Evolutionary conservation across 2,113 vertebrate genomes (phyloP).

Genomic region (Leptobrachium leishanense): DNA sequence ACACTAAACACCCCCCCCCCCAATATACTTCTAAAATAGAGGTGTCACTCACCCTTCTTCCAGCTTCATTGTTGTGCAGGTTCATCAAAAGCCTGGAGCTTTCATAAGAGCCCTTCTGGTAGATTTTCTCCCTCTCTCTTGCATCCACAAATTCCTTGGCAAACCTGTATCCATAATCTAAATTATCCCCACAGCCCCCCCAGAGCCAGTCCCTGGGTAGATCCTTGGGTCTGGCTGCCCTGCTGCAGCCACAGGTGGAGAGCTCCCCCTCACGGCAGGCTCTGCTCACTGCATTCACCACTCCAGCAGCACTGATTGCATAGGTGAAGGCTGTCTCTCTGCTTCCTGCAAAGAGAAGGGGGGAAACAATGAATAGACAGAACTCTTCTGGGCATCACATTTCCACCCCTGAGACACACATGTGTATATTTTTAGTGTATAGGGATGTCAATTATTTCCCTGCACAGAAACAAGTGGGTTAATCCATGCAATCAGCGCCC

Average conservation of each 20-base stretch:
- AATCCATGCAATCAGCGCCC: no score
- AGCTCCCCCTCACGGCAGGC: constrained; percentile 96
- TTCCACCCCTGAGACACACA: no score
- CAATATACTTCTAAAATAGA: no score
- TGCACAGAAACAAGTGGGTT: no score
- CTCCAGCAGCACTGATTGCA: constrained; percentile 90
- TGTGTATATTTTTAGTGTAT: no score
- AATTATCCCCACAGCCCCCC: constrained; percentile 97
- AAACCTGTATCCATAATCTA: constrained; percentile 94
- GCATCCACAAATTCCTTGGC: constrained; percentile 97
- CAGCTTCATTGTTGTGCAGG: constrained; percentile 95
- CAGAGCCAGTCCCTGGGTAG: constrained; percentile 96
- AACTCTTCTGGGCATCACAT: no score
- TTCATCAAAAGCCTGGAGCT: constrained; percentile 91
- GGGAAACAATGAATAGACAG: no score
- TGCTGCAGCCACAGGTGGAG: constrained; percentile 93
- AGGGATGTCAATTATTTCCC: no score
- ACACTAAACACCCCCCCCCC: no score
- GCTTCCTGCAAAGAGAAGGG: constrained; percentile 73
- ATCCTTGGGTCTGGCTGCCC: constrained; percentile 88
- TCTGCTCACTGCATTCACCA: constrained; percentile 94
- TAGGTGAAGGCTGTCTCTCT: constrained; percentile 96
- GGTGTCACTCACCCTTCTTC: constrained; percentile 80
- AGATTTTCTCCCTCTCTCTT: constrained; percentile 89
- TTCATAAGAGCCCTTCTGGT: constrained; percentile 85